A percentile compares a stretch with the other conserved stretches of the same genome.
Evolutionary conservation across 2,797 vertebrate genomes (phyloP).

Genomic region (Phoebastria nigripes): DNA sequence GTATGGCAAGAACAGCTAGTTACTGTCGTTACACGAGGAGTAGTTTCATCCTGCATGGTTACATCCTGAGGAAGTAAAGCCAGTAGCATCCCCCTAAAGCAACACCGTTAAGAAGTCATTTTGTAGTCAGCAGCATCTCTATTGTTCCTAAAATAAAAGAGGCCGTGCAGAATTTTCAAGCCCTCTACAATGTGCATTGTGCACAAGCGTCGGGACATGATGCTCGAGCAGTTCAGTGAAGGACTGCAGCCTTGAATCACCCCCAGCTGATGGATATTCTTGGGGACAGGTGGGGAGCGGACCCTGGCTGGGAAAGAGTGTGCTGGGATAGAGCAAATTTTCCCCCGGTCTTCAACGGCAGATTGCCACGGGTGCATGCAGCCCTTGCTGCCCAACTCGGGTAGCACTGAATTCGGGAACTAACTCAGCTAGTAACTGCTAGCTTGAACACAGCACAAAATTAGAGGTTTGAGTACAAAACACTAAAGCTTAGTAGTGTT

Average conservation of each 20-base stretch:
- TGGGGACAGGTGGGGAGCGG: accelerated
- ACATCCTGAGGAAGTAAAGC: background rate
- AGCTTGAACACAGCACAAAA: background rate
- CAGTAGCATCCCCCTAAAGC: background rate
- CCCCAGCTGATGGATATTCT: background rate
- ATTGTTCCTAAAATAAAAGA: background rate
- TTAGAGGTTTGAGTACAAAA: background rate
- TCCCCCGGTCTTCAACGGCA: background rate
- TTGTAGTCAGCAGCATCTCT: background rate
- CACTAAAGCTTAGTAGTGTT: background rate
- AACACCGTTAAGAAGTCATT: background rate
- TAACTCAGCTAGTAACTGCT: background rate
- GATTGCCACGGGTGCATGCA: background rate
- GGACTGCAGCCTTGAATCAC: background rate
- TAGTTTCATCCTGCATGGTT: background rate
- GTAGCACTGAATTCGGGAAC: background rate
- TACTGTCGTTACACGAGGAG: background rate
- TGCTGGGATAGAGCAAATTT: background rate
- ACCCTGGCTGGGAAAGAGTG: accelerated
- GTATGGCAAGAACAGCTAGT: background rate
- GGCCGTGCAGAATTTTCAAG: background rate
- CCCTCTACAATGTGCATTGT: accelerated
- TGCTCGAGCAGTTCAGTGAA: background rate
- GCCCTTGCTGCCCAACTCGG: background rate
- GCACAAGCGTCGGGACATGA: accelerated